Conservation (phyloP, 2,113 vertebrate species). For the Cyprinus carpio region DNA sequence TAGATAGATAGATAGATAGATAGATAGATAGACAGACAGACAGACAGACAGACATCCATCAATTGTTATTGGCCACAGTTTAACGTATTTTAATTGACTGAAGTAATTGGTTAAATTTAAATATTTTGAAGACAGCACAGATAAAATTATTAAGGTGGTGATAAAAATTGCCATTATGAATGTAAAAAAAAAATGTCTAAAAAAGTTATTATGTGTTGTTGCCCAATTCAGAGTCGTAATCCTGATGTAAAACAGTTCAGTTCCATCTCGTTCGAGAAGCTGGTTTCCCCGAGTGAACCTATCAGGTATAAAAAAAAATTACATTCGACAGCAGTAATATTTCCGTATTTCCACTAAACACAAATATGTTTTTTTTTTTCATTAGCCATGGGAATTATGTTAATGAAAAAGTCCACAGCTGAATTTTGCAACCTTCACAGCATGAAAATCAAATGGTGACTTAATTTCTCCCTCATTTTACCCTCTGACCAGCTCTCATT, state of each 20-base stretch:
- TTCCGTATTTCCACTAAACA: not conserved
- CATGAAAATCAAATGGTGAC: not conserved
- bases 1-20: not conserved
- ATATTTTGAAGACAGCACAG: too few relatives aligned
- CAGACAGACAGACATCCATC: too few relatives aligned
- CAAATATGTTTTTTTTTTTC: not conserved
- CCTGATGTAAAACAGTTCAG: not conserved
- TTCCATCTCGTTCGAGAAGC: too few relatives aligned
- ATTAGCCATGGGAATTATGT: not conserved
- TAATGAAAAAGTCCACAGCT: not conserved
- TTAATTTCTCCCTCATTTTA: constrained; percentile 4
- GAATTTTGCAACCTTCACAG: not conserved
- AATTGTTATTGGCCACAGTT: too few relatives aligned
- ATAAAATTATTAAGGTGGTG: too few relatives aligned
- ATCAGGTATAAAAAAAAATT: not conserved
- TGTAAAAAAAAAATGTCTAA: too few relatives aligned
- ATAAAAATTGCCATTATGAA: too few relatives aligned
- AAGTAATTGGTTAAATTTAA: too few relatives aligned
- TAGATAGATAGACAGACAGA: not conserved
- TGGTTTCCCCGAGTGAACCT: not conserved
- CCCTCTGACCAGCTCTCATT: constrained; percentile 55
- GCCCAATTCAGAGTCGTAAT: not conserved
- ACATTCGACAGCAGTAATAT: not conserved
- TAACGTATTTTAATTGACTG: too few relatives aligned
- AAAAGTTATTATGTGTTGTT: too few relatives aligned